Conservation (phyloP, 2,113 vertebrate species). For the Elachura formosa region DNA sequence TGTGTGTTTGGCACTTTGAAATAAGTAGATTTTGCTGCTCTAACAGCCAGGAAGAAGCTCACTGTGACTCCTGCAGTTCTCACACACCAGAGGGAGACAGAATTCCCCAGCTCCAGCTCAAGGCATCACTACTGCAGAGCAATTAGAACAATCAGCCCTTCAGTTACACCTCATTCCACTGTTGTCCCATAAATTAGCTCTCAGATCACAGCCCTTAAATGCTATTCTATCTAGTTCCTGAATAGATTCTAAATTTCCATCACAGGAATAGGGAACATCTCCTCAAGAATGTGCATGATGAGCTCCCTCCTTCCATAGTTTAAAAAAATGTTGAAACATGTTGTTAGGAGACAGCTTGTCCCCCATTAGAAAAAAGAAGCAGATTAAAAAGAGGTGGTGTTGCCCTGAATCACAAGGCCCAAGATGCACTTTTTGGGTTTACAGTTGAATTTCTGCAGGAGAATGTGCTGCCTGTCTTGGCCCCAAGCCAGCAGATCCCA, state of each 20-base stretch:
- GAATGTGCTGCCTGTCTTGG: background rate
- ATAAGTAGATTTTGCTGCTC: background rate
- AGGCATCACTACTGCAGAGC: background rate
- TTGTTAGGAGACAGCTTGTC: background rate
- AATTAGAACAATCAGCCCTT: background rate
- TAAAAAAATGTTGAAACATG: no score
- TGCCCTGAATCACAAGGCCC: background rate
- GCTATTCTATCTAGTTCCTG: background rate
- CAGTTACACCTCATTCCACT: background rate
- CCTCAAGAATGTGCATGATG: rapidly evolving
- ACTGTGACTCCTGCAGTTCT: background rate
- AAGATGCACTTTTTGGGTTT: background rate
- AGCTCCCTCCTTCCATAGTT: background rate
- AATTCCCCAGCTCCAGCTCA: background rate
- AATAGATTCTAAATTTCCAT: background rate
- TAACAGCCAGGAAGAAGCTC: background rate
- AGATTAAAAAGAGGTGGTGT: background rate
- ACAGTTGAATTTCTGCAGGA: background rate
- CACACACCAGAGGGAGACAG: background rate
- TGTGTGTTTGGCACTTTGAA: background rate
- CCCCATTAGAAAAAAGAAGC: background rate
- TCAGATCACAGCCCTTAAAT: background rate
- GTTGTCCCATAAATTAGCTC: background rate
- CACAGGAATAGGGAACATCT: background rate
- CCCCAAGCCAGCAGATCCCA: background rate